Percentiles rank a stretch among this genome's conserved stretches.
Evolutionary conservation across 1,140 invertebrate genomes (phyloP).

Genomic region (Cyrtorhinus lividipennis): DNA sequence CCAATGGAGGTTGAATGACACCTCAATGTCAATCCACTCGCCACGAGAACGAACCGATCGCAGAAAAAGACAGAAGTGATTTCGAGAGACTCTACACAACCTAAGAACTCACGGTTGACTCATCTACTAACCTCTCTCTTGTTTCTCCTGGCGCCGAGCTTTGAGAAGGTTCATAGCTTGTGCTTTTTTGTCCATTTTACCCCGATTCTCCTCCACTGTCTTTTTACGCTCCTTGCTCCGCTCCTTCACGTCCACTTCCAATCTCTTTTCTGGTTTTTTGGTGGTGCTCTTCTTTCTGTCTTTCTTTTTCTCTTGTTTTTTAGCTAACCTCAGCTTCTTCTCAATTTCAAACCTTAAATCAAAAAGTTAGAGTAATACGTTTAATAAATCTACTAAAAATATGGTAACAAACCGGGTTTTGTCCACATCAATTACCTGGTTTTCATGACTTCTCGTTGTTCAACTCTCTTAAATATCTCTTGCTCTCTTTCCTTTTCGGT

Average conservation of each 20-base stretch:
- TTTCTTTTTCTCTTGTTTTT: slow-evolving; percentile 62
- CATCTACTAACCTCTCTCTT: slow-evolving; percentile 44
- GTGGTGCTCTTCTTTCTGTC: slow-evolving; percentile 35
- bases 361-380: slow-evolving; percentile 10
- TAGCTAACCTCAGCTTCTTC: slow-evolving; percentile 75
- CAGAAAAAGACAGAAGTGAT: no score
- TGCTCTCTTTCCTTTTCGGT: slow-evolving; percentile 95
- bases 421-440: slow-evolving; percentile 43
- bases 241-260: slow-evolving; percentile 54
- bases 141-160: slow-evolving; percentile 73
- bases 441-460: slow-evolving; percentile 82
- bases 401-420: not conserved
- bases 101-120: no score
- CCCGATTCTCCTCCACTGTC: slow-evolving; percentile 72
- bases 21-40: no score
- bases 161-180: slow-evolving; percentile 84
- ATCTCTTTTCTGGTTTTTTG: slow-evolving; percentile 44
- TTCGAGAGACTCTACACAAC: no score
- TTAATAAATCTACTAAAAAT: not conserved
- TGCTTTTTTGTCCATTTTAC: slow-evolving; percentile 70
- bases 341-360: slow-evolving; percentile 82
- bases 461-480: slow-evolving; percentile 91
- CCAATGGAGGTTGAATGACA: no score
- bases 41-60: no score
- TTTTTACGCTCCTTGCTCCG: slow-evolving; percentile 79